Base-by-base conservation (phyloP, 92 coral and sea anemone genomes). In the Porites lobata region DNA sequence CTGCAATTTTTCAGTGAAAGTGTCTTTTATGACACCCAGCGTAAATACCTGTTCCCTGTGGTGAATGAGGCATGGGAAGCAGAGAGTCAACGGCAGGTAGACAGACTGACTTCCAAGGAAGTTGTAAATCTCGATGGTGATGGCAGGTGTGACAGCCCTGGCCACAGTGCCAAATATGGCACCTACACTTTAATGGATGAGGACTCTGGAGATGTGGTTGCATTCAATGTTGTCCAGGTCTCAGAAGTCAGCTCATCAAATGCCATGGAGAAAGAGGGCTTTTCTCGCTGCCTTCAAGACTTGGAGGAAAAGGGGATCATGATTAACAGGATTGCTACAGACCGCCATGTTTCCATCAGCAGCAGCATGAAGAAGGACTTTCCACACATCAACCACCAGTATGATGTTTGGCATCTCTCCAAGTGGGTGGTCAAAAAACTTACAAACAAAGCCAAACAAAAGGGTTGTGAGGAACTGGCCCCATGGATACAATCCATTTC, bases 331-430 rank as follows among this genome's bases (percentile, higher is more conserved):
- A 63, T 81, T 5, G 71, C 95, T 13, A 89, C 93, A 29, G 96
- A 93, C 75, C 78, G 92, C 64, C 90, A 90, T 71, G 80, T 72
- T 10, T n/a, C 84, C 76, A 92, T 92, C 72, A 85, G 83, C 61
- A 86, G 91, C 26, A 50, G 81, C 66, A 92, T 92, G 93, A 69
- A 59, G 57, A 90, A 89, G 43, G 88, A 82, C 17, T 57, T 80
- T 83, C 47, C 63, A 8, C 50, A 82, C 22, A 89, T 81, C 58
- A 86, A 86, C 19, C 95, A 92, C 74, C 93, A 90, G 51, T 92
- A 84, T 80, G 92, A 92, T 80, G 91, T 90, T 6, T 90, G 95
- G 95, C 93, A 91, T 66, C 74, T 91, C 1, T 85, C 96, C 9
- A 94, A 91, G 82, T 91, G 89, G 72, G 89, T 91, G 62, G 72